Base-by-base conservation (phyloP, 64 coral and sea anemone genomes). In the Astreopora myriophthalma region DNA sequence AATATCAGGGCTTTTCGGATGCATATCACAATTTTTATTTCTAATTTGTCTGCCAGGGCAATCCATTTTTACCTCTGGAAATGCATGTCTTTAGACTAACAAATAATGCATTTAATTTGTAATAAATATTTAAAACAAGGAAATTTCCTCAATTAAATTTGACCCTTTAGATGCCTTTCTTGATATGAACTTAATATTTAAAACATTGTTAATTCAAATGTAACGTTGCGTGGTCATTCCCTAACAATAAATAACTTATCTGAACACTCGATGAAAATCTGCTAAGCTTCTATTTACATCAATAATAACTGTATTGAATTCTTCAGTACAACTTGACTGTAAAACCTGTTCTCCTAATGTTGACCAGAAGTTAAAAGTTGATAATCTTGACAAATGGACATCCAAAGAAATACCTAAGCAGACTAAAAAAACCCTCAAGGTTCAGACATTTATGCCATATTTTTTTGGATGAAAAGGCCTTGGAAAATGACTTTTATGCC, bases 181-280 rank as follows among this genome's bases (percentile, higher is more conserved):
- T 80, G 48, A 2, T 52, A 9, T 29, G 8, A 64, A 1, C 8
- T 33, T 25, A 37, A 23, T 22, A 57, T 79, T 60, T 10, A 58
- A 81, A 62, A 38, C 36, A 38, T 37, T 82, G 19, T 38, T 19
- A 30, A 60, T 9, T 58, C 36, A 24, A 63, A 23, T 64, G 79
- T 14, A 36, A 82, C 64, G 14, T 38, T 7, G 13, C 17, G 77
- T 35, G 57, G 34, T 16, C 33, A 63, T 6, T 14, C 79, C 19
- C 64, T 55, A 82, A 34, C 30, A 82, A 82, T 82, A 82, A 82
- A 82, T 82, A 82, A 82, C 36, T 82, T 82, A 79, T 79, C 46
- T 79, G 28, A 63, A 64, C 14, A 63, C 22, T 82, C 22, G 37
- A 82, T 64, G 52, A 64, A 82, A 63, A 82, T 31, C 30, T 64